A percentile compares a stretch with the other conserved stretches of the same genome.
Conservation (phyloP, 1,140 invertebrate species). For the Aphelenchoides avenae region DNA sequence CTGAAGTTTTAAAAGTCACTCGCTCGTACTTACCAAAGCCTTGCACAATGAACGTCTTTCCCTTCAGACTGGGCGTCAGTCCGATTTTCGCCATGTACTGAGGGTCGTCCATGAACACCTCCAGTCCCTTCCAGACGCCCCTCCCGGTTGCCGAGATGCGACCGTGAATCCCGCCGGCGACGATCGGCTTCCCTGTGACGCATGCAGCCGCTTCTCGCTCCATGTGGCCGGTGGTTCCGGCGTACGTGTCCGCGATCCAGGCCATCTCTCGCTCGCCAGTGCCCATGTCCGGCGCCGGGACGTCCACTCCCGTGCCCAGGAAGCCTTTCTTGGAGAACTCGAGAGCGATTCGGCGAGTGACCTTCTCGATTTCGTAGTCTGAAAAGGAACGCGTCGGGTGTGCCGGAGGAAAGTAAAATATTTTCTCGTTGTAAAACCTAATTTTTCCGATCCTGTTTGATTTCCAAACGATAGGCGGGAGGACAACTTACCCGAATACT, state of each 20-base stretch:
- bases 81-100: slow-evolving; percentile 93
- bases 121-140: slow-evolving; percentile 93
- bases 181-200: slow-evolving; percentile 94
- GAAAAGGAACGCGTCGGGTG: too few species aligned
- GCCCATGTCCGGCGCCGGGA: slow-evolving; percentile 85
- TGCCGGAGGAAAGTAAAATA: too few species aligned
- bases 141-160: slow-evolving; percentile 92
- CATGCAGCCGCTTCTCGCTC: slow-evolving; percentile 97
- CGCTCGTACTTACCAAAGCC: slow-evolving; percentile 58
- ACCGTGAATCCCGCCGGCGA: slow-evolving; percentile 81
- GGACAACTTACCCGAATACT: too few species aligned
- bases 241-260: slow-evolving; percentile 96
- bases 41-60: slow-evolving; percentile 94
- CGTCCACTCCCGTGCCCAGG: slow-evolving; percentile 70
- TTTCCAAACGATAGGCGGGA: too few species aligned
- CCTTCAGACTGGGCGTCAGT: slow-evolving; percentile 80
- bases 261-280: slow-evolving; percentile 97
- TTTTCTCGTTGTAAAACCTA: too few species aligned
- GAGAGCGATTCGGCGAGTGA: slow-evolving; percentile 90
- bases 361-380: slow-evolving; percentile 81
- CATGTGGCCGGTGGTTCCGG: slow-evolving; percentile 82
- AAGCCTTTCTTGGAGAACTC: slow-evolving; percentile 98
- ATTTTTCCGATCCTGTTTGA: too few species aligned
- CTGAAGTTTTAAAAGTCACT: too few species aligned
- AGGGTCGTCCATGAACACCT: slow-evolving; percentile 95